Conservation (phyloP, 2,888 invertebrate genomes). For the Belgica antarctica region DNA sequence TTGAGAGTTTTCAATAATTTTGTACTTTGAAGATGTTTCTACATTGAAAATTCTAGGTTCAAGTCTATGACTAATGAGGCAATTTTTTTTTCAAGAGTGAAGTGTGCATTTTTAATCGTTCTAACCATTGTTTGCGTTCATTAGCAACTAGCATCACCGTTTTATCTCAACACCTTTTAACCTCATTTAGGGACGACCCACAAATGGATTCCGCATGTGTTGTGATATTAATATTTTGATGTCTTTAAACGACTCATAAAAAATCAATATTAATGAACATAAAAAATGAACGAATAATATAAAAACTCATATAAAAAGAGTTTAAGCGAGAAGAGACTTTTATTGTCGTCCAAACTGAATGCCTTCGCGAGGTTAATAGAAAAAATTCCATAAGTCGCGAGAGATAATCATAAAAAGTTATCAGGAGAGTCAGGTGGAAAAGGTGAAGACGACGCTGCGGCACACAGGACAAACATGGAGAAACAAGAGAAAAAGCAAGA, state of each 20-base stretch:
- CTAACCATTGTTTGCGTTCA: no score
- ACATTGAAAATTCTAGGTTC: no score
- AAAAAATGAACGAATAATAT: conserved; percentile 36
- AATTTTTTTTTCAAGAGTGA: no score
- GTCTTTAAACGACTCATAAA: conserved; percentile 40
- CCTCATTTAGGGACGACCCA: no score
- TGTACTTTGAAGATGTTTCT: no score
- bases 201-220: background rate
- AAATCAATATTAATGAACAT: conserved; percentile 42
- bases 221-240: conserved; percentile 3
- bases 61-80: no score
- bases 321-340: conserved; percentile 15
- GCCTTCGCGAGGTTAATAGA: conserved; percentile 9
- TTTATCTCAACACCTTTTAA: no score
- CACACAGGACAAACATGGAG: background rate
- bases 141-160: no score
- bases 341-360: conserved; percentile 12
- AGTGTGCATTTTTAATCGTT: no score
- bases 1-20: background rate
- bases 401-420: conserved; percentile 19
- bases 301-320: conserved; percentile 10
- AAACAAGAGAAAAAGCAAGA: background rate
- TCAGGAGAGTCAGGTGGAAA: conserved; percentile 23
- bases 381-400: conserved; percentile 16
- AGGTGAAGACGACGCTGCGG: background rate